A percentile compares a stretch with the other conserved stretches of the same genome.
phyloP scores from a whole-genome alignment of 2,797 vertebrate species.

The Malurus leucopterus region DNA sequence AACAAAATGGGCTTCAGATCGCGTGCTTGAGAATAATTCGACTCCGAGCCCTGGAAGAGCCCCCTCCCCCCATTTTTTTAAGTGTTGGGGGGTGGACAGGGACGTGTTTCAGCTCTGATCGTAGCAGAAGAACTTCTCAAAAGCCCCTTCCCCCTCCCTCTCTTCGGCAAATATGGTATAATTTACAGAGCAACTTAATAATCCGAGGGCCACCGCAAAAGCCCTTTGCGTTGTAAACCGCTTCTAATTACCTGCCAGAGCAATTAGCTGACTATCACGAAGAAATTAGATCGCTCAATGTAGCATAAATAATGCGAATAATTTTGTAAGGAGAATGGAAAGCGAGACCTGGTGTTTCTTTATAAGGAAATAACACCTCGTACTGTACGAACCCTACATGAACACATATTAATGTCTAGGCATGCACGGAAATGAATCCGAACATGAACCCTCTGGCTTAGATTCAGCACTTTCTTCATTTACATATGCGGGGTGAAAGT shows the following conservation, averaged over 20 bases:
- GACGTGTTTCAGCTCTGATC: constrained; percentile 67
- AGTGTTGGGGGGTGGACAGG: constrained; percentile 26
- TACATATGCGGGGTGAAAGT: constrained; percentile 74
- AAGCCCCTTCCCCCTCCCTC: constrained; percentile 33
- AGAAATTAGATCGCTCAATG: constrained; percentile 88
- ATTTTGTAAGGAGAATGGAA: constrained; percentile 82
- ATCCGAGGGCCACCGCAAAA: constrained; percentile 78
- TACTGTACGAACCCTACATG: constrained; percentile 72
- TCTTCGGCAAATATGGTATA: constrained; percentile 80
- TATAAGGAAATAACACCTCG: constrained; percentile 82
- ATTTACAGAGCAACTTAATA: constrained; percentile 86
- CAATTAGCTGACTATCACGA: constrained; percentile 84
- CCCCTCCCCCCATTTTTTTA: constrained; percentile 52
- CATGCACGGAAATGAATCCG: constrained; percentile 73
- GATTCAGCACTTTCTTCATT: constrained; percentile 73
- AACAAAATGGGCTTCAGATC: constrained; percentile 95
- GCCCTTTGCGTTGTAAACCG: constrained; percentile 78
- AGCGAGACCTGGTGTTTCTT: constrained; percentile 81
- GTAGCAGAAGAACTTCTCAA: constrained; percentile 72
- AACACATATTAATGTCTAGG: constrained; percentile 76
- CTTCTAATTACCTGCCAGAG: constrained; percentile 86
- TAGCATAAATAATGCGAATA: constrained; percentile 87
- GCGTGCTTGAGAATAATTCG: constrained; percentile 90
- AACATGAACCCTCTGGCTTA: constrained; percentile 73
- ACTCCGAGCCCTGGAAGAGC: constrained; percentile 68